These are phyloP conservation scores for Rhinogobio ventralis DNA, from an alignment of 2,797 vertebrate genomes.

Conservation along the genomic window DNA sequence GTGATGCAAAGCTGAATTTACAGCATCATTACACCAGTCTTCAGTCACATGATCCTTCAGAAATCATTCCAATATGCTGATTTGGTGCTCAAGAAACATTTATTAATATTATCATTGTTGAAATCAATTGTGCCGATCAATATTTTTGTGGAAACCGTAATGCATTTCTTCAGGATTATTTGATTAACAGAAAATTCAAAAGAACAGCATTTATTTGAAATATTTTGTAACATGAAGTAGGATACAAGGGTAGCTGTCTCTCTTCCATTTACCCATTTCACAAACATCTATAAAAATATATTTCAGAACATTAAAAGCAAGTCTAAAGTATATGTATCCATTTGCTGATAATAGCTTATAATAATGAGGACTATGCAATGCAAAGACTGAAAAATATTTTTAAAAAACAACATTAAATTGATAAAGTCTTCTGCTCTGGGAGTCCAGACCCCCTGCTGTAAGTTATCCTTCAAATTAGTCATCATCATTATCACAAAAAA, in stretches of 20 bases:
- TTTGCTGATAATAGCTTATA: not conserved
- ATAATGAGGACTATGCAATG: not conserved
- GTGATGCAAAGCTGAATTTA: too few species aligned
- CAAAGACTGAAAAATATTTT: not conserved
- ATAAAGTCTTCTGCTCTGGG: not conserved
- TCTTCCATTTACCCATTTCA: not conserved
- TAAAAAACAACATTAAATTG: not conserved
- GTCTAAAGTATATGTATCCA: not conserved
- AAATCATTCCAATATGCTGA: too few species aligned
- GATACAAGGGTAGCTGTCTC: not conserved
- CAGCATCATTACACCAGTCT: too few species aligned
- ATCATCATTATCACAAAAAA: slow-evolving; percentile 8
- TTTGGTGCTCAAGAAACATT: too few species aligned
- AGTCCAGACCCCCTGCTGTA: not conserved
- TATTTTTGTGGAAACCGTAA: too few species aligned
- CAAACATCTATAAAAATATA: not conserved
- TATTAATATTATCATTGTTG: too few species aligned
- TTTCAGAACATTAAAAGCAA: not conserved
- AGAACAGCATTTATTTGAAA: not conserved
- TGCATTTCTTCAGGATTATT: too few species aligned
- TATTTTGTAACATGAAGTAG: not conserved
- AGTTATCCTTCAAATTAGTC: slow-evolving; percentile 17
- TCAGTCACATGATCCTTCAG: too few species aligned
- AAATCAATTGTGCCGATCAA: too few species aligned
- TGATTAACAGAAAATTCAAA: too few species aligned